These are phyloP conservation scores for Thera britannica DNA, from an alignment of 2,888 invertebrate genomes.

Conservation along the genomic window DNA sequence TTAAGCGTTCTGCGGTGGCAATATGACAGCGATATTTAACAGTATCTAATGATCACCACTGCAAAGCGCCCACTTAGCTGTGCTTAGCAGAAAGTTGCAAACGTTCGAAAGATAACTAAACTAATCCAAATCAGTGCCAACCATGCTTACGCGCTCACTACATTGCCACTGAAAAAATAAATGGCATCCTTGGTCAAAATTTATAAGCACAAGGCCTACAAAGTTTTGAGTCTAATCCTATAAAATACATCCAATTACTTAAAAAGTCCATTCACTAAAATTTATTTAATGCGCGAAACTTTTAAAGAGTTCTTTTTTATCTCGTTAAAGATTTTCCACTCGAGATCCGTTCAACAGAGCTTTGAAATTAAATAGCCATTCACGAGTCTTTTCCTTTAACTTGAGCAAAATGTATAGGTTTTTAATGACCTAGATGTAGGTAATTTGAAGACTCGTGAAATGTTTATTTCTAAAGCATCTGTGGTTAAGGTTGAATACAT, in stretches of 20 bases:
- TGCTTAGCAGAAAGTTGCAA: too few species aligned
- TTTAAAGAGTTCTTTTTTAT: slow-evolving; percentile 35
- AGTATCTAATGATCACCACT: too few species aligned
- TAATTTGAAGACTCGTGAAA: slow-evolving; percentile 36
- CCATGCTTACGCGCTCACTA: too few species aligned
- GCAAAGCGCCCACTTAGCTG: too few species aligned
- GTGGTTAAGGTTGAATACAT: neutral
- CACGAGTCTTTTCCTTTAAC: slow-evolving; percentile 35
- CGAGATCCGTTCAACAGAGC: slow-evolving; percentile 28
- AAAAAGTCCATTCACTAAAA: slow-evolving; percentile 30
- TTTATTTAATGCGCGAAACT: slow-evolving; percentile 31
- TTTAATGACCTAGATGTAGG: slow-evolving; percentile 41
- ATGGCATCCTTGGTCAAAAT: too few species aligned
- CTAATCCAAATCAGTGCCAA: too few species aligned
- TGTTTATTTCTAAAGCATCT: slow-evolving; percentile 28
- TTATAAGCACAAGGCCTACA: too few species aligned
- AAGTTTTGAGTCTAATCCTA: neutral
- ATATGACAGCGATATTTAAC: too few species aligned
- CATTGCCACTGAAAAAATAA: neutral
- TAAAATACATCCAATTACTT: slow-evolving; percentile 33
- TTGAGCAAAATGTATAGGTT: slow-evolving; percentile 40
- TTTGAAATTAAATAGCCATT: slow-evolving; percentile 42
- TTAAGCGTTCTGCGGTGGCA: too few species aligned
- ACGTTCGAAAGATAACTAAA: too few species aligned
- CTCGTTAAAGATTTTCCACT: slow-evolving; percentile 36